These are phyloP conservation scores for Mantis religiosa DNA, from an alignment of 2,888 invertebrate genomes.

Conservation along the genomic window DNA sequence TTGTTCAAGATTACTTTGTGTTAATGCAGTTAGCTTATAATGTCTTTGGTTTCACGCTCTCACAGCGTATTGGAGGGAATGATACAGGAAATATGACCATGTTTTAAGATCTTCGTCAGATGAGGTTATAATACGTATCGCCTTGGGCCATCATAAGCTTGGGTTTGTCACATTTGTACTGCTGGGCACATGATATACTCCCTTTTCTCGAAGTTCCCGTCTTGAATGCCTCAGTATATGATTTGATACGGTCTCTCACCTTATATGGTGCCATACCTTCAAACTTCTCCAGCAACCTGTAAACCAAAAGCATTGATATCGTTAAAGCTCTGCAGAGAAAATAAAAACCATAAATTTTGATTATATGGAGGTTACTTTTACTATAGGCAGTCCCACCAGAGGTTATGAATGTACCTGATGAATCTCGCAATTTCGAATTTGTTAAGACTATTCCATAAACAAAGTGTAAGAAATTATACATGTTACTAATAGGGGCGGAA, in stretches of 20 bases:
- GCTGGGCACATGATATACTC: neutral
- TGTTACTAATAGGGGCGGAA: no score
- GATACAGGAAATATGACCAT: neutral
- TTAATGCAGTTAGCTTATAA: no score
- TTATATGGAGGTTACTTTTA: no score
- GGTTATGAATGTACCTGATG: no score
- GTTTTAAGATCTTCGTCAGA: neutral
- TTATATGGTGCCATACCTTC: neutral
- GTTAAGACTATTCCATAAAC: no score
- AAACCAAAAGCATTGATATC: neutral
- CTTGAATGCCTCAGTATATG: constrained; percentile 19
- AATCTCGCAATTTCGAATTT: no score
- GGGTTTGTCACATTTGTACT: constrained; percentile 14
- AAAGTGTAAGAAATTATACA: no score
- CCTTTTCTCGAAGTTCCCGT: constrained; percentile 1
- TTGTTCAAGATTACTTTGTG: no score
- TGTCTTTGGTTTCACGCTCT: neutral
- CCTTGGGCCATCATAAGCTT: neutral
- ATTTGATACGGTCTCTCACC: neutral
- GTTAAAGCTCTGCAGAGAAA: no score
- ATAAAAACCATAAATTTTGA: no score
- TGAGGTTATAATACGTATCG: neutral
- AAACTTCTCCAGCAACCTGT: constrained; percentile 19
- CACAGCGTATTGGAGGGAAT: neutral
- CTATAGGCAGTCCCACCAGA: no score